Percentiles rank a stretch among this genome's conserved stretches.
Conservation (phyloP, 2,113 vertebrate species). For the Leucopsar rothschildi region DNA sequence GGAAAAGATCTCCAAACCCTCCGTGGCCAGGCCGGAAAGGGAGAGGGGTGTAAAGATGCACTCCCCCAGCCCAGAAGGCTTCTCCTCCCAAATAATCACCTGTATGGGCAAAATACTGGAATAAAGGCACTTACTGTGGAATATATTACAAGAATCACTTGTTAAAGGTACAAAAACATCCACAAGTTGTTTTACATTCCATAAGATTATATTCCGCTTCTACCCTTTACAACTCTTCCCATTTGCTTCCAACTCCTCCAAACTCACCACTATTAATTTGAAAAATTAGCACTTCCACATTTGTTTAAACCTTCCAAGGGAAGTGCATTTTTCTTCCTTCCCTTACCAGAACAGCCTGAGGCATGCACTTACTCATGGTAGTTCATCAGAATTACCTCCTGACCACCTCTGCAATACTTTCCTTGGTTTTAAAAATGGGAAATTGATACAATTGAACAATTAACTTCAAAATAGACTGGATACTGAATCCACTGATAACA, state of each 20-base stretch:
- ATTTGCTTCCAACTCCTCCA: background rate
- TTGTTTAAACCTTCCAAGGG: background rate
- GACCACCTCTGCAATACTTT: background rate
- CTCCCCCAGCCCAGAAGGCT: constrained; percentile 90
- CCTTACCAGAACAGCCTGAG: background rate
- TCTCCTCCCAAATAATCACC: constrained; percentile 96
- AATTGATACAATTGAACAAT: background rate
- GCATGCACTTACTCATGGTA: background rate
- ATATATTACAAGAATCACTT: background rate
- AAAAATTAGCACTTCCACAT: background rate
- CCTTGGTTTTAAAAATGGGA: background rate
- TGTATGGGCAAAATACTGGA: constrained; percentile 15
- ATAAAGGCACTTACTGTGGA: background rate
- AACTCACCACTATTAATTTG: background rate
- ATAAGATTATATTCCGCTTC: background rate
- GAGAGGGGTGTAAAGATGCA: constrained; percentile 93
- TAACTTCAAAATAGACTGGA: background rate
- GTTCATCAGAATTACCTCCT: background rate
- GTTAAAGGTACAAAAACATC: background rate
- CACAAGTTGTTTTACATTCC: background rate
- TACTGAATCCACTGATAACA: background rate
- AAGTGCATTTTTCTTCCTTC: background rate
- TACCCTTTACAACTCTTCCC: background rate
- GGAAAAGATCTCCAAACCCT: constrained; percentile 92
- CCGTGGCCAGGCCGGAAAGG: constrained; percentile 89